Conservation (phyloP, 2,888 invertebrate genomes). For the Ceriagrion tenellum region DNA sequence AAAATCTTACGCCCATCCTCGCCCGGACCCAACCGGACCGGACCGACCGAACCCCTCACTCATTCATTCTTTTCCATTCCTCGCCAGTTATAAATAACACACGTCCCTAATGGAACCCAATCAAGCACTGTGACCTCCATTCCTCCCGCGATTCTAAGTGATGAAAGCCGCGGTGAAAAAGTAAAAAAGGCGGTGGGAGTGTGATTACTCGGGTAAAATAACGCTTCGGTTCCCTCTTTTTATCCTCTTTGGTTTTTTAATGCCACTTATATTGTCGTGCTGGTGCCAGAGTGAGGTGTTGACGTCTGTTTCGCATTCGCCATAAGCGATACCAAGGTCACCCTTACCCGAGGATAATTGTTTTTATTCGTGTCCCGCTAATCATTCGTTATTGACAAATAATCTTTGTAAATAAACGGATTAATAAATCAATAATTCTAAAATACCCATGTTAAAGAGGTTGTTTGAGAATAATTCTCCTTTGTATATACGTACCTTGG, state of each 20-base stretch:
- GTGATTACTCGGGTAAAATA: not conserved
- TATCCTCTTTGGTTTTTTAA: not conserved
- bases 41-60: not conserved
- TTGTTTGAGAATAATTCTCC: too few relatives aligned
- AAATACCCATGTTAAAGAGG: too few relatives aligned
- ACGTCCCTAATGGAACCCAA: conserved; percentile 51
- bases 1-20: too few relatives aligned
- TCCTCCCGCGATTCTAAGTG: not conserved
- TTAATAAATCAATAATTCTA: too few relatives aligned
- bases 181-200: not conserved
- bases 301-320: not conserved
- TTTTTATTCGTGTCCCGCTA: too few relatives aligned
- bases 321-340: not conserved
- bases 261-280: not conserved
- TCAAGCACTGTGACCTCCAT: not conserved
- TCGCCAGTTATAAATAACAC: conserved; percentile 46
- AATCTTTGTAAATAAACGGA: too few relatives aligned
- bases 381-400: too few relatives aligned
- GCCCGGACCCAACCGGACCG: not conserved
- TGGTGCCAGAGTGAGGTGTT: not conserved
- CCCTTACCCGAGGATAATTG: not conserved
- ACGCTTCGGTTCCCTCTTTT: too few relatives aligned
- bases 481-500: too few relatives aligned
- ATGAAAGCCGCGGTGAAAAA: not conserved
- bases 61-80: not conserved